Conservation (phyloP, 2,888 invertebrate species). For the Mechanitis messenoides region DNA sequence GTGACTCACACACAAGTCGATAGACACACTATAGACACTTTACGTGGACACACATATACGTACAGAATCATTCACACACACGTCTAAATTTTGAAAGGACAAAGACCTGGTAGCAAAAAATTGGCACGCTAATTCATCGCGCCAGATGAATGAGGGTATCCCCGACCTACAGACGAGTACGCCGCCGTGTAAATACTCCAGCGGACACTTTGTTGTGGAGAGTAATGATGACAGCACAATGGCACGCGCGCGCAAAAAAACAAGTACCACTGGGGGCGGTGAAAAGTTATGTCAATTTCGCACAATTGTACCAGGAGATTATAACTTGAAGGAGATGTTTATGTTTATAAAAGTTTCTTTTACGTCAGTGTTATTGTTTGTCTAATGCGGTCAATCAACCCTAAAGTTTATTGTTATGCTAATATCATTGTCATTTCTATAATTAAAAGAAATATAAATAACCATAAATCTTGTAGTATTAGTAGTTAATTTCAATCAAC, state of each 20-base stretch:
- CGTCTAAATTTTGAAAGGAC: slow-evolving; percentile 34
- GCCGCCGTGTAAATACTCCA: slow-evolving; percentile 48
- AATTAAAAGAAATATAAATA: no score
- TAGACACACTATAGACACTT: neutral
- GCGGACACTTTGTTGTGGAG: slow-evolving; percentile 44
- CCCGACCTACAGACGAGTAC: slow-evolving; percentile 66
- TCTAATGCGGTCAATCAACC: no score
- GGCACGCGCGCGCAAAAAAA: slow-evolving; percentile 64
- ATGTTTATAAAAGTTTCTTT: slow-evolving; percentile 32
- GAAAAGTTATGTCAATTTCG: slow-evolving; percentile 71
- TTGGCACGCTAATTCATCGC: slow-evolving; percentile 47
- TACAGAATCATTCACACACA: slow-evolving; percentile 19
- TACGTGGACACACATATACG: slow-evolving; percentile 10
- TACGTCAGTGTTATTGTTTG: neutral
- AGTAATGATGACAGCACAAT: slow-evolving; percentile 69
- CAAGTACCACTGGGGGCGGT: slow-evolving; percentile 46
- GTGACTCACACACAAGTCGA: no score
- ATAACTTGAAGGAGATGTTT: slow-evolving; percentile 46
- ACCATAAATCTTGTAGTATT: no score
- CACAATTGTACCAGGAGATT: slow-evolving; percentile 69
- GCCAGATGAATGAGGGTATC: slow-evolving; percentile 55
- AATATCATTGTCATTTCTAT: no score
- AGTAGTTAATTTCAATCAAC: slow-evolving; percentile 5
- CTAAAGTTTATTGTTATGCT: no score
- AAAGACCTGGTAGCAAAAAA: slow-evolving; percentile 45